These are phyloP conservation scores for Acestrorhynchus altus DNA, from an alignment of 2,797 vertebrate species.

Conservation along the genomic window DNA sequence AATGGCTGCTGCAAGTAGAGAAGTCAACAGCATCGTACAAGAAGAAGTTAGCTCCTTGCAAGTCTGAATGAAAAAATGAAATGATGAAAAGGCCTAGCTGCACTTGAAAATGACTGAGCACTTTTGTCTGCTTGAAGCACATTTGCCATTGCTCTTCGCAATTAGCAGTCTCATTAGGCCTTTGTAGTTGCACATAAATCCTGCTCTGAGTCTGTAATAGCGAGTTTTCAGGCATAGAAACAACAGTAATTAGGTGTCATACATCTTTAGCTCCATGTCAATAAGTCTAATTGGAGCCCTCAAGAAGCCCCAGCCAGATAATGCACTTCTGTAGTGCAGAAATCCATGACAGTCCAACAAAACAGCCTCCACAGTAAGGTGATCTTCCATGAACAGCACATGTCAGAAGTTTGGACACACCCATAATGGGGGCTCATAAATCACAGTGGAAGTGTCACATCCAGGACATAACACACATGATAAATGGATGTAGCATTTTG, in stretches of 20 bases:
- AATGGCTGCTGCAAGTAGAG: background rate
- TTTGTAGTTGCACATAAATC: slow-evolving; percentile 12
- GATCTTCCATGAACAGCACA: background rate
- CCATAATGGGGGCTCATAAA: too few species aligned
- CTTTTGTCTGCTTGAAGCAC: background rate
- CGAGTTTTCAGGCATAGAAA: slow-evolving; percentile 17
- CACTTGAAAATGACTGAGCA: background rate
- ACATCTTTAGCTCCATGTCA: slow-evolving; percentile 29
- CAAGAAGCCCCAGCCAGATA: background rate
- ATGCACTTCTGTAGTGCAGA: background rate
- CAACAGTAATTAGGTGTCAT: slow-evolving; percentile 9
- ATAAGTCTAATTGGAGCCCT: slow-evolving; percentile 14
- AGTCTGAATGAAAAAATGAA: too few species aligned
- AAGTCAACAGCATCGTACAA: background rate
- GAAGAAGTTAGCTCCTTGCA: background rate
- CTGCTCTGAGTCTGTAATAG: background rate
- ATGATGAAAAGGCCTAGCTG: too few species aligned
- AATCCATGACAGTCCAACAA: background rate
- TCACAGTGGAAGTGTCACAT: background rate
- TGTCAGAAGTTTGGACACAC: background rate
- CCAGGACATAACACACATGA: too few species aligned
- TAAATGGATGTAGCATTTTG: too few species aligned
- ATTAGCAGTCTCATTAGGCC: slow-evolving; percentile 7
- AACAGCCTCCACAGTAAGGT: background rate
- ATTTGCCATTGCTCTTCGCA: background rate